A percentile compares a stretch with the other conserved stretches of the same genome.
Conservation (phyloP, 1,140 invertebrate species). For the Delia radicum region DNA sequence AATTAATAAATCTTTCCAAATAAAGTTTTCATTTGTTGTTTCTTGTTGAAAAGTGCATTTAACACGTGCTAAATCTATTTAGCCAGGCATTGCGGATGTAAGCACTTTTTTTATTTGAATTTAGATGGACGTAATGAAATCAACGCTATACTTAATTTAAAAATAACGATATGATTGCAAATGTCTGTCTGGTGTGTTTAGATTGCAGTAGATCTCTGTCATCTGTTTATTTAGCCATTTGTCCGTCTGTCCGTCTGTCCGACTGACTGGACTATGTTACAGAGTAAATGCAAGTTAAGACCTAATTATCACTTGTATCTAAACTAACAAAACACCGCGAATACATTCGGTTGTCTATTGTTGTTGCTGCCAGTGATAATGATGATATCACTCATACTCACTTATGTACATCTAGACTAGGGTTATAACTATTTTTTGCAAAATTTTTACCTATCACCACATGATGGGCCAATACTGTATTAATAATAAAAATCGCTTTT, state of each 20-base stretch:
- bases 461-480: too few species aligned
- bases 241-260: not conserved
- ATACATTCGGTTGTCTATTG: not conserved
- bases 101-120: constrained; percentile 23
- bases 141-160: constrained; percentile 23
- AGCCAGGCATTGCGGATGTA: constrained; percentile 7
- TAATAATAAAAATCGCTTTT: too few species aligned
- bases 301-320: not conserved
- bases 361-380: not conserved
- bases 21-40: not conserved
- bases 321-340: not conserved
- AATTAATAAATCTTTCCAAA: not conserved
- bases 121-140: constrained; percentile 24
- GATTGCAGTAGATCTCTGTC: not conserved
- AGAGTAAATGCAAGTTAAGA: constrained; percentile 14
- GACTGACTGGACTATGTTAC: not conserved
- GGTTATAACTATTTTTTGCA: too few species aligned
- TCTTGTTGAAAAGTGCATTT: not conserved
- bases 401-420: not conserved
- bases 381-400: constrained; percentile 6
- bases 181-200: not conserved
- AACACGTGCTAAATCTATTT: constrained; percentile 23
- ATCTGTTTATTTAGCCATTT: not conserved
- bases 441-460: too few species aligned
- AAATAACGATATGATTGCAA: constrained; percentile 13